Evolutionary conservation across 2,888 invertebrate genomes (phyloP).

Genomic region (Dichetophora obliterata): DNA sequence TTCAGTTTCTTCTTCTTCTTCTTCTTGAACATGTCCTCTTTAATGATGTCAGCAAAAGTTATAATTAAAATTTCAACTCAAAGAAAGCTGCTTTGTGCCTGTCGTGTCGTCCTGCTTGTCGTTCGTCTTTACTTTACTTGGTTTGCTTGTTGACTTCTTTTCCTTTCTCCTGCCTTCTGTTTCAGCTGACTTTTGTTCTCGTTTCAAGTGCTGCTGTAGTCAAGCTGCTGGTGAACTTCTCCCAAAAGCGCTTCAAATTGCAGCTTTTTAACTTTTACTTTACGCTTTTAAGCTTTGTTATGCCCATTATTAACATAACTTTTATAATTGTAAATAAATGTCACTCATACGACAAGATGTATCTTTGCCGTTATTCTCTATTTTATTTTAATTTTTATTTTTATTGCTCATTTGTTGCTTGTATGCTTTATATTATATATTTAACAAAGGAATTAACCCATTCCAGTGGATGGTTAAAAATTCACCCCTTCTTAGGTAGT

Average conservation of each 20-base stretch:
- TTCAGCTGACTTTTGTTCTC: neutral
- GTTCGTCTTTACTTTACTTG: neutral
- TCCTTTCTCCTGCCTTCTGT: neutral
- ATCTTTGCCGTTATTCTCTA: neutral
- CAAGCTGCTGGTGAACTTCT: too few species aligned
- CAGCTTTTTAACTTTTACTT: too few species aligned
- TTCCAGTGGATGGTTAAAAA: too few species aligned
- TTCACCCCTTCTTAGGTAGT: too few species aligned
- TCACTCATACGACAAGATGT: conserved; percentile 19
- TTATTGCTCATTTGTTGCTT: too few species aligned
- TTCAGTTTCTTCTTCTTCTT: neutral
- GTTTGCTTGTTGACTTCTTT: neutral
- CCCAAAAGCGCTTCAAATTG: too few species aligned
- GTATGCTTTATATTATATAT: too few species aligned
- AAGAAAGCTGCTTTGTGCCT: conserved; percentile 22
- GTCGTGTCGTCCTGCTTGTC: neutral
- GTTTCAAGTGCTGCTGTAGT: neutral
- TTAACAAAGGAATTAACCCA: too few species aligned
- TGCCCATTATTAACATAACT: conserved; percentile 1
- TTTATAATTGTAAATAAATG: conserved; percentile 26
- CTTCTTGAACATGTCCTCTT: conserved; percentile 19
- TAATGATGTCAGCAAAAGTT: conserved; percentile 36
- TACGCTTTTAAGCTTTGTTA: neutral
- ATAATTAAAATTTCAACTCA: conserved; percentile 38
- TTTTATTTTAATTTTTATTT: too few species aligned